Base-by-base conservation (phyloP, 2,113 vertebrate genomes). In the Dipodomys ordii region DNA sequence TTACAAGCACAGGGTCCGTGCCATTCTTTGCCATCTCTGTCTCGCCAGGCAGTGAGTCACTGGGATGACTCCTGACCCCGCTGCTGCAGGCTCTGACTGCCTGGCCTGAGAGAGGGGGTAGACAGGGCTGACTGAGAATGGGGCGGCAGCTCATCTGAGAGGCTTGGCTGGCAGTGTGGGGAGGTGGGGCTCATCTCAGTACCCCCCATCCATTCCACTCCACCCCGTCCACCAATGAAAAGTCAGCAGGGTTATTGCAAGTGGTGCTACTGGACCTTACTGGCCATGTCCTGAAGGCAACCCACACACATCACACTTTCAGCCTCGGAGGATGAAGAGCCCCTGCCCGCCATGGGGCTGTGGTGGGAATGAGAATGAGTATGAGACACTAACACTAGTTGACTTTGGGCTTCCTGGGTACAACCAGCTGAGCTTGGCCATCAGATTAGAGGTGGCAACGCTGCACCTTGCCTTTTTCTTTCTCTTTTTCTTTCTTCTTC, bases 331-430 rank as follows among this genome's bases (percentile, higher is more conserved):
- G 46, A 60, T 57, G 53, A 16, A 57, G 53, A 57, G 53, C 53
- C 53, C 15, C 53, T 57, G 53, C 44, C 13, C 62, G 53, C 1
- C 0, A 16, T 3, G 30, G 3, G 9, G 16, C 10, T 78, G 67
- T 16, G 10, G 68, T 28, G 1, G 53, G 49, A 64, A 73, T 44
- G 5, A 23, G 25, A 20, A 65, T 60, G 6, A 16, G 15, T 25
- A 6, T 6, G 23, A 23, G 19, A 35, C 11, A 3, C 73, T 79
- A 30, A 2, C 0, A 0, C 23, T 9, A 64, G 39, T 22, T 57
- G 53, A 13, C 53, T 57, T n/a, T 23, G 35, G 16, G 62, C 27
- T 67, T 71, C 1, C 2, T 39, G 18, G 2, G 23, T 9, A n/a
- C 68, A 68, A 62, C 68, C n/a, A 68, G 46, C 30, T 27, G n/a